Evolutionary conservation across 2,797 vertebrate genomes (phyloP).

Genomic region (Furcifer pardalis): DNA sequence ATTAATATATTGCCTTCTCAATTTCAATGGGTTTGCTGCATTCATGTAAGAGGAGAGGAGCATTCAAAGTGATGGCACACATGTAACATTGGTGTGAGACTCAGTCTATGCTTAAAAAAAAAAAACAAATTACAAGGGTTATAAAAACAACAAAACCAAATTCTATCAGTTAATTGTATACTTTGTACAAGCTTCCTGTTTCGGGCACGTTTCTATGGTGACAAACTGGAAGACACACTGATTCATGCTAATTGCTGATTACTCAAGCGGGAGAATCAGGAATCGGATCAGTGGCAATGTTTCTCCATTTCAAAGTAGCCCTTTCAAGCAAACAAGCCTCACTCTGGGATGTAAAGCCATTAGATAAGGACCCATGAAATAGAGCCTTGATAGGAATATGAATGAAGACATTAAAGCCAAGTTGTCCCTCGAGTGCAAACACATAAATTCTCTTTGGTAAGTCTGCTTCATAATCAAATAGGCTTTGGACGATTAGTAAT

Average conservation of each 20-base stretch:
- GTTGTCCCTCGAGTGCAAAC: background rate
- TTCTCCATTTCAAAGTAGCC: constrained; percentile 37
- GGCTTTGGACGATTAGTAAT: background rate
- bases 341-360: constrained; percentile 37
- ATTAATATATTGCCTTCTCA: constrained; percentile 7
- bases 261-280: constrained; percentile 39
- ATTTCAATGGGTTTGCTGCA: background rate
- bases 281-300: constrained; percentile 35
- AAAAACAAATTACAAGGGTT: too few species aligned
- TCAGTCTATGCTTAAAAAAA: too few species aligned
- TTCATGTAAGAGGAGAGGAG: background rate
- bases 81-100: constrained; percentile 20
- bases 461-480: background rate
- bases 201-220: constrained; percentile 67
- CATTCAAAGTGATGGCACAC: constrained; percentile 11
- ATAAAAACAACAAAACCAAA: too few species aligned
- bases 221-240: constrained; percentile 53
- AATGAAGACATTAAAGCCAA: background rate
- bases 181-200: constrained; percentile 60
- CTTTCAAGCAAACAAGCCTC: constrained; percentile 36
- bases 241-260: constrained; percentile 59
- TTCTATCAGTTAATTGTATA: constrained; percentile 51
- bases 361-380: constrained; percentile 25
- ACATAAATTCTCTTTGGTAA: background rate
- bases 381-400: background rate